Evolutionary conservation across 2,113 vertebrate genomes (phyloP), one percentile per base, ranked within the genome.

Genomic region (Actenoides lindsayi): DNA sequence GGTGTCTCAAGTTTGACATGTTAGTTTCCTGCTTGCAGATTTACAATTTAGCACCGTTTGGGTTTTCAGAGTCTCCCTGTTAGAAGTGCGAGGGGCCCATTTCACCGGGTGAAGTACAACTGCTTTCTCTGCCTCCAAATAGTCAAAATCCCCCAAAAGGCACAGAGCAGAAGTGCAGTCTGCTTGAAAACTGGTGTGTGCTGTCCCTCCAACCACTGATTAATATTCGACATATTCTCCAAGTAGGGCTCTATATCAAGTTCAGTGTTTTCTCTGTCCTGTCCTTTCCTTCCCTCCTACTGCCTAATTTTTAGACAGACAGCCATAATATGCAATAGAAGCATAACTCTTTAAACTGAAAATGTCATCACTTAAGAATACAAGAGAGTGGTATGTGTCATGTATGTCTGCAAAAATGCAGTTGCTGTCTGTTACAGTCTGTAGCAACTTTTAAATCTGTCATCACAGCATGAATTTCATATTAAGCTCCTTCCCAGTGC

Each of bases 391-490:
- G 97, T 98, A 98, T 98, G 98, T 98, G 99, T 99, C 98, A 98
- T 98, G 98, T 97, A 97, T 98, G 99, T 99, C 99, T 99, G 98
- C 98, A 98, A 98, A 98, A 98, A 98, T 97, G 98, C 98, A 97
- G 98, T 98, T 98, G 98, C 98, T 99, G 99, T 99, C 99, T 98
- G 98, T 98, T 98, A 98, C 98, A 97, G 97, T 99, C 98, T 99
- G 98, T 98, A 98, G 98, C 99, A 99, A 99, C 98, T 99, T 99
- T 98, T 99, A 99, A 99, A 99, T 99, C 99, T 99, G 99, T 99
- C 99, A 99, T 97, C 99, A 98, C 98, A 11, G 98, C 98, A 98
- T 98, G 98, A 98, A 98, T 98, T 97, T 98, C 98, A 98, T 98
- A 98, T 98, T 98, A 97, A 98, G 97, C 98, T 97, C 98, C 97